Evolutionary conservation across 1,140 invertebrate genomes (phyloP), one percentile per base, ranked within the genome.

Genomic region (Scaptomyza pallida): DNA sequence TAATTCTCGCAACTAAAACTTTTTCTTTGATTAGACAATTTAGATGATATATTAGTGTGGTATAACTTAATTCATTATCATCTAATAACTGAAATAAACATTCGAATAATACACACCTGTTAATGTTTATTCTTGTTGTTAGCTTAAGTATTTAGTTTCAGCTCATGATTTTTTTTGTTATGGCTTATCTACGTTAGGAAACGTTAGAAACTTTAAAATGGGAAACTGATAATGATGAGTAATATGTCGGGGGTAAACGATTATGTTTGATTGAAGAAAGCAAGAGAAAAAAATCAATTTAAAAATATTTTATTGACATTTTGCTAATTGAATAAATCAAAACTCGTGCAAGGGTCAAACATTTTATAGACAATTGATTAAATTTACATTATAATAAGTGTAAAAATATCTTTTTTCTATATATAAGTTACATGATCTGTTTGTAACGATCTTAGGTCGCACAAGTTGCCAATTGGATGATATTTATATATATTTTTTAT

Each of bases 311-410:
- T 72, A 70, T 64, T 59, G 67, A 70, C 52, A 72, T 40, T 52
- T 33, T 35, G 35, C 61, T 71, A 65, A 81, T 82, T 82, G 79
- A 60, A 13, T 51, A 44, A 82, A 81, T 78, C 44, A 81, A 68
- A 33, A 12, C 26, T 48, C 6, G 26, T 30, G 44, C 50, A 48
- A 56, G 8, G 50, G 17, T 72, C 54, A 68, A 47, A 43, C 12
- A 35, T 47, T 48, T 41, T 40, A 51, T 26, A 3, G 6, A 5
- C 13, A 61, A 50, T 61, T 41, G 12, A 60, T 16, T 60, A 51
- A 51, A 51, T 16, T 48, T 5, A 43, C 45, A 15, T 10, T 13
- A 21, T 26, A 5, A 5, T 43, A 21, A 43, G 15, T 43, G 0
- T 56, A 43, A 26, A 43, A 41, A 44, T 19, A 57, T 52, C 16